phyloP scores from a whole-genome alignment of 2,113 vertebrate genomes.

The Neomonachus schauinslandi region DNA sequence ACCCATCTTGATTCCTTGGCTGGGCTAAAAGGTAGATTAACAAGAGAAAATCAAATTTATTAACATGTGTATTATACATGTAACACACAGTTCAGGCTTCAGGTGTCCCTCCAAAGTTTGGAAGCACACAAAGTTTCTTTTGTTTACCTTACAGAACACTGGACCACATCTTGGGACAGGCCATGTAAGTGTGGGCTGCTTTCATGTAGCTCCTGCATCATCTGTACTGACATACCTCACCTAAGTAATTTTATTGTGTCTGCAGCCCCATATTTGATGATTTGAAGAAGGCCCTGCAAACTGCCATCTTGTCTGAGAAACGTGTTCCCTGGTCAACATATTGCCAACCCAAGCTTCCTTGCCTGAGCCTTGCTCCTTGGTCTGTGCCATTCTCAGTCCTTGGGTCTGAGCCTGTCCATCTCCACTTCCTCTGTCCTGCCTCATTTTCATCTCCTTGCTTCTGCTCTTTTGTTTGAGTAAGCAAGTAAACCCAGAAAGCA shows the following conservation, averaged over 20 bases:
- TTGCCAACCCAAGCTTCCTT: neutral
- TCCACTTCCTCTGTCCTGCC: neutral
- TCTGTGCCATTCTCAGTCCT: neutral
- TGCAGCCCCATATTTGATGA: too few species aligned
- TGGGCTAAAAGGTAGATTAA: neutral
- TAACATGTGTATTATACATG: neutral
- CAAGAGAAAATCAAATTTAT: neutral
- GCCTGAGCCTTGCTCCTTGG: neutral
- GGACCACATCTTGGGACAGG: neutral
- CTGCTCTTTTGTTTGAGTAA: constrained; percentile 67
- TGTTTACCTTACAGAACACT: neutral
- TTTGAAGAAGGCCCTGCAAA: neutral
- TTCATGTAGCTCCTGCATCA: neutral
- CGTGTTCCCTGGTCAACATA: neutral
- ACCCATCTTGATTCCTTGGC: neutral
- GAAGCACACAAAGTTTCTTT: neutral
- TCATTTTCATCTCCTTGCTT: constrained; percentile 41
- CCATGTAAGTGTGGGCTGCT: neutral
- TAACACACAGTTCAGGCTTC: neutral
- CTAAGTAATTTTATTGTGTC: neutral
- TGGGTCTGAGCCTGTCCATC: neutral
- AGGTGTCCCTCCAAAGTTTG: neutral
- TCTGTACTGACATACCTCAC: neutral
- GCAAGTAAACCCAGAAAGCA: constrained; percentile 62
- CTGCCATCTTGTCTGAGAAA: neutral